These are phyloP conservation scores for Herpailurus yagouaroundi DNA, from an alignment of 2,113 vertebrate genomes.

Conservation along the genomic window DNA sequence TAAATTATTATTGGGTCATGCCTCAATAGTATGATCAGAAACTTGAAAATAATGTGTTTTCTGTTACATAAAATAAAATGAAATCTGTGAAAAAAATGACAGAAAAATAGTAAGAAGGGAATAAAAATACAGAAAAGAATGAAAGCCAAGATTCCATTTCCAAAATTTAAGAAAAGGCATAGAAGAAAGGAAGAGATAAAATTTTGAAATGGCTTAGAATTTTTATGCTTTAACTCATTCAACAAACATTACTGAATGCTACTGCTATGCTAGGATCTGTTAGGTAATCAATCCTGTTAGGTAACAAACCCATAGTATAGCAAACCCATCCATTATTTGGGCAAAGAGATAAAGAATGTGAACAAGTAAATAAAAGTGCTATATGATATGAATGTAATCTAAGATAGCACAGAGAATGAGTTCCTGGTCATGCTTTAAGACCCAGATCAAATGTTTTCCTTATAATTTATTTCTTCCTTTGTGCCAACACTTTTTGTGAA, in stretches of 20 bases:
- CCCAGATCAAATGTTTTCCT: neutral
- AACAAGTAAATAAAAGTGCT: neutral
- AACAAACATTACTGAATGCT: neutral
- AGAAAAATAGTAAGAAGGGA: neutral
- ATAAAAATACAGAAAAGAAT: neutral
- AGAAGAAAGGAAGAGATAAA: neutral
- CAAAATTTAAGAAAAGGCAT: neutral
- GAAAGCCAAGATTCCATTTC: neutral
- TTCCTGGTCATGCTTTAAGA: neutral
- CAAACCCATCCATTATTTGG: neutral
- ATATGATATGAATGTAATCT: neutral
- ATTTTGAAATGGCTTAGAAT: neutral
- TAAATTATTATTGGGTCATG: neutral
- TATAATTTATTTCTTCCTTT: neutral
- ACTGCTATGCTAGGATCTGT: neutral
- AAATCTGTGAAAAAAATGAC: neutral
- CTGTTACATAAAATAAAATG: neutral
- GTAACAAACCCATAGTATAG: neutral
- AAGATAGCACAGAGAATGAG: neutral
- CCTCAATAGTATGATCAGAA: neutral
- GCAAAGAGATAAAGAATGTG: neutral
- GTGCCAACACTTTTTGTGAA: neutral
- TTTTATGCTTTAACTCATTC: neutral
- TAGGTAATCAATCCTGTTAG: neutral
- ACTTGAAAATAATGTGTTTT: neutral